phyloP scores from a whole-genome alignment of 2,113 vertebrate genomes.

The Erythrolamprus reginae region DNA sequence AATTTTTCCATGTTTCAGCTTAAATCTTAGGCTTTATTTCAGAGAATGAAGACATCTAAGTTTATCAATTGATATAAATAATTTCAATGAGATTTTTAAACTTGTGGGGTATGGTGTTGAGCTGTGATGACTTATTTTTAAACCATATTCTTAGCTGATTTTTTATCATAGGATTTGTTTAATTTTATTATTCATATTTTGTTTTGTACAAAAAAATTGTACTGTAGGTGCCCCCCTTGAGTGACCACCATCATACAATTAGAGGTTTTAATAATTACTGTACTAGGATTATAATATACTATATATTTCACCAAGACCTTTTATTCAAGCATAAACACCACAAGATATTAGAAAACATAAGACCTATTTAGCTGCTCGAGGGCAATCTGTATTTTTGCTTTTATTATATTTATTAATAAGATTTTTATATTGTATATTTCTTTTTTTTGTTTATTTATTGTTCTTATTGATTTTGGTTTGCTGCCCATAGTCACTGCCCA shows the following conservation, averaged over 20 bases:
- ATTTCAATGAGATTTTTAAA: background rate
- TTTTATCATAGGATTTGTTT: constrained; percentile 3
- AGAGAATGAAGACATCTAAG: background rate
- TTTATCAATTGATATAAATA: background rate
- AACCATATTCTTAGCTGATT: background rate
- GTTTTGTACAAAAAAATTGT: background rate
- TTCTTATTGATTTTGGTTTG: background rate
- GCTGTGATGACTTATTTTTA: background rate
- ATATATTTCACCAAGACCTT: background rate
- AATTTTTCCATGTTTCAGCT: background rate
- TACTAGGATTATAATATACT: background rate
- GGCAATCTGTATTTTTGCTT: background rate
- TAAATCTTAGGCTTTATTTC: background rate
- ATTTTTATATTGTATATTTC: background rate
- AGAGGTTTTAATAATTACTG: background rate
- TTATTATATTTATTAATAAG: background rate
- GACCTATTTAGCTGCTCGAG: background rate
- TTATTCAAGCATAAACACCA: background rate
- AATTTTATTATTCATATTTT: background rate
- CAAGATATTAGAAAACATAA: background rate
- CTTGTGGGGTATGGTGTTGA: background rate
- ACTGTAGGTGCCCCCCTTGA: background rate
- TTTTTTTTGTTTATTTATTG: background rate
- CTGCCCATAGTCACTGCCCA: background rate
- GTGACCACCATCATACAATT: background rate